Evolutionary conservation across 1,140 invertebrate genomes (phyloP), one percentile per base, ranked within the genome.

Genomic region (Brachionus rubens): DNA sequence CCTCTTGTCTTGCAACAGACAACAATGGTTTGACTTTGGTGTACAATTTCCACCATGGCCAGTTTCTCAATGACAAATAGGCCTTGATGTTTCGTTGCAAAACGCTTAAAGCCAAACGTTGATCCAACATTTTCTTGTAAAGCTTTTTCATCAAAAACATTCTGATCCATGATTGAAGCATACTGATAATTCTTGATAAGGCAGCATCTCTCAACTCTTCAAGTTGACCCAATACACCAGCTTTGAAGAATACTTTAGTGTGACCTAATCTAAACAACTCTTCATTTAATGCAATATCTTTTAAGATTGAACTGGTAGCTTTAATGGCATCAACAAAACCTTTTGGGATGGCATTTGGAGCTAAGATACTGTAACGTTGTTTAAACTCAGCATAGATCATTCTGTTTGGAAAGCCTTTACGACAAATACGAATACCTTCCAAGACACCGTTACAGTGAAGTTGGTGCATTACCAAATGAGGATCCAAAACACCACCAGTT

Each of bases 371-470:
- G 89, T 98, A 98, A 93, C 96, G 93, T 86, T 98, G 92, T 87
- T 98, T 98, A 91, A 99, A 99, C 87, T 99, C 97, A 82, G 94
- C 92, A 88, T 99, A 99, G 79, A 94, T 89, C 92, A 99, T 96
- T 87, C 97, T 93, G 91, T 99, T 99, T 88, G 96, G 97, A 91
- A 99, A 99, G 86, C 97, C 97, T 90, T 99, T 99, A 87, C 97
- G 91, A 87, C 97, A 99, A 89, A 99, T 99, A 95, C 97, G 95
- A 89, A 99, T 99, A 88, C 97, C 97, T 91, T 99, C 97, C 89
- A 99, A 91, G 88, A 99, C 97, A 95, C 97, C 97, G 90, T 99
- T 99, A 92, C 97, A 99, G 79, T 96, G 98, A 81, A 99, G 89
- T 89, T 99, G 97, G 87, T 99, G 86, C 24, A 87, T 93, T 54